These are phyloP conservation scores for Melanophora roralis DNA, from an alignment of 2,888 invertebrate species.

Conservation along the genomic window DNA sequence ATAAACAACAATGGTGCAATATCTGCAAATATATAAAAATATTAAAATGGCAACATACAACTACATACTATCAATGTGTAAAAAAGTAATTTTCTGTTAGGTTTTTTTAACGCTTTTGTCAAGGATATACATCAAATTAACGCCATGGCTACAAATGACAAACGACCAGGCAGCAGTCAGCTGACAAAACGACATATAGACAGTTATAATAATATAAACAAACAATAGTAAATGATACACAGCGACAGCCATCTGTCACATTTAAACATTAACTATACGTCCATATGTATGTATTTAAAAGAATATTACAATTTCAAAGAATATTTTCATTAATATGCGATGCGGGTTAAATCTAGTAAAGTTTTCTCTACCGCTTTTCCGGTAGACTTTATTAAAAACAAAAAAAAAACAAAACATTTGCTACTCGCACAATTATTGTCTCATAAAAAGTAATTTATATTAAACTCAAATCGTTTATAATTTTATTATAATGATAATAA, in stretches of 20 bases:
- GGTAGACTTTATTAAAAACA: not conserved
- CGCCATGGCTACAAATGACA: conserved; percentile 55
- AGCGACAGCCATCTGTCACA: conserved; percentile 56
- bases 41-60: conserved; percentile 21
- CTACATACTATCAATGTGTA: conserved; percentile 42
- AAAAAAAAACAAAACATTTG: conserved; percentile 16
- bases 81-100: conserved; percentile 25
- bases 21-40: conserved; percentile 3
- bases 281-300: not conserved
- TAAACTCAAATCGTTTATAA: conserved; percentile 71
- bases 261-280: conserved; percentile 37
- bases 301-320: conserved; percentile 4
- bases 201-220: conserved; percentile 24
- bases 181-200: conserved; percentile 10
- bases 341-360: conserved; percentile 47
- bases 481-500: conserved; percentile 68
- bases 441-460: conserved; percentile 72
- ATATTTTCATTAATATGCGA: conserved; percentile 23
- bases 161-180: not conserved
- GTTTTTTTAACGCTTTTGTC: conserved; percentile 21
- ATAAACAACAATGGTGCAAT: not conserved
- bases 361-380: not conserved
- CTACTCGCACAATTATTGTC: conserved; percentile 67
- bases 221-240: conserved; percentile 16
- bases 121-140: conserved; percentile 58